These are phyloP conservation scores for Siderastrea radians DNA, from an alignment of 92 coral and sea anemone genomes.

Conservation along the genomic window DNA sequence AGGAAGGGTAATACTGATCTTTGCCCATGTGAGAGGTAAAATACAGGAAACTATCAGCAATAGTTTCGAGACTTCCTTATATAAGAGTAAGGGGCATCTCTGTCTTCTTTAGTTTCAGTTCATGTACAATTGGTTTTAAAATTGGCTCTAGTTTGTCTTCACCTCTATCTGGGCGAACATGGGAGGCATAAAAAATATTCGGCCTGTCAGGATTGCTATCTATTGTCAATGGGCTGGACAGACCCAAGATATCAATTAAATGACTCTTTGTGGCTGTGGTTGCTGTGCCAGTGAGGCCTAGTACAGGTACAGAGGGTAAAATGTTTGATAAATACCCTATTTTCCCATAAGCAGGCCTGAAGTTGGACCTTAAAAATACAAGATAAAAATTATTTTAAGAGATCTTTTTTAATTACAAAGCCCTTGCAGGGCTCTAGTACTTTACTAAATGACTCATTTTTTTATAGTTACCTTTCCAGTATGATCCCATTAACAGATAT, in stretches of 20 bases:
- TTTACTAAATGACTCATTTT: too few relatives aligned
- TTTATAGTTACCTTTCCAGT: too few relatives aligned
- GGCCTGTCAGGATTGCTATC: slow-evolving; percentile 55
- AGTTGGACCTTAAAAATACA: not conserved
- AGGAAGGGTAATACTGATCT: slow-evolving; percentile 56
- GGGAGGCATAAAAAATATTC: slow-evolving; percentile 55
- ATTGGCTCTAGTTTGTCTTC: slow-evolving; percentile 47
- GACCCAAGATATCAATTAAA: slow-evolving; percentile 38
- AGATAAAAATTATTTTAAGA: not conserved
- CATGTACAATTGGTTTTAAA: slow-evolving; percentile 39
- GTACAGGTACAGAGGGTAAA: slow-evolving; percentile 45
- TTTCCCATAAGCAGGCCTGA: slow-evolving; percentile 35
- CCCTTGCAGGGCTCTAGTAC: too few relatives aligned
- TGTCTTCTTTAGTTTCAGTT: slow-evolving; percentile 35
- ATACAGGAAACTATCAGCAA: slow-evolving; percentile 50
- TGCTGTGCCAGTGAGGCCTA: slow-evolving; percentile 70
- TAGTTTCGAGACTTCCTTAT: slow-evolving; percentile 57
- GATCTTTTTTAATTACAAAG: too few relatives aligned
- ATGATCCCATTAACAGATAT: too few relatives aligned
- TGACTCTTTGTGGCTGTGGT: slow-evolving; percentile 29
- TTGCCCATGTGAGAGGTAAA: slow-evolving; percentile 41
- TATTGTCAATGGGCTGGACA: slow-evolving; percentile 50
- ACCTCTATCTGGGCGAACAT: slow-evolving; percentile 55
- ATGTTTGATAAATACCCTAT: slow-evolving; percentile 7
- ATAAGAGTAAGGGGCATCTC: slow-evolving; percentile 64